Evolutionary conservation across 2,797 vertebrate genomes (phyloP), one percentile per base, ranked within the genome.

Genomic region (Distichodus sexfasciatus): DNA sequence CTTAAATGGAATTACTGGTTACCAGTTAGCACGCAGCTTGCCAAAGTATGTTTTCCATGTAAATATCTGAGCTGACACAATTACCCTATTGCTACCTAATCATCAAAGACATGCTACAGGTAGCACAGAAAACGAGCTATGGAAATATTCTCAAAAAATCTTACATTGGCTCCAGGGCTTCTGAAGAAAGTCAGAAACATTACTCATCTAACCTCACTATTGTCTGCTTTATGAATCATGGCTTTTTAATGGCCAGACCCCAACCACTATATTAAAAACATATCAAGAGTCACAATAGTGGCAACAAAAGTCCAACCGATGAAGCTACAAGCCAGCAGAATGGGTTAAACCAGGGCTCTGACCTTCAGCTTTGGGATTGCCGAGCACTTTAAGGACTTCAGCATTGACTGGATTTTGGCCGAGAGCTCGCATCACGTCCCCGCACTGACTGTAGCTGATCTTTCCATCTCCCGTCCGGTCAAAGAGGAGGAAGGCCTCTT

Each of bases 341-440:
- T 10, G 6, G n/a, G 35, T 15, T 10, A 38, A 10, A 47, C 35
- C 1, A 19, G 12, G 6, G n/a, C 29, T 9, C 91, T 88, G 70
- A 92, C 95, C 95, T 64, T 96, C 95, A 29, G 89, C 85, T 74
- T 95, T 97, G 77, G 95, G 95, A 80, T 96, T 97, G 55, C 95
- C 95, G 76, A 96, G 84, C 55, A 97, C 92, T 82, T 95, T 96
- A 76, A 96, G 91, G 70, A 97, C 94, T 84, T 96, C 94, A 0
- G 95, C 92, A 33, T 96, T 97, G 81, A 94, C 92, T 0, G 95
- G 95, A 79, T 96, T 96, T 88, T 96, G 95, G 19, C 95, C 95
- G 68, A 96, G 82, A 35, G 95, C 95, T 60, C 95, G 82, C 93
- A 97, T 94, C 69, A 97, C 93, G 0, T 96, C 94, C 2, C 94